phyloP scores from a whole-genome alignment of 1,140 invertebrate species.

The Meteorus sp. region DNA sequence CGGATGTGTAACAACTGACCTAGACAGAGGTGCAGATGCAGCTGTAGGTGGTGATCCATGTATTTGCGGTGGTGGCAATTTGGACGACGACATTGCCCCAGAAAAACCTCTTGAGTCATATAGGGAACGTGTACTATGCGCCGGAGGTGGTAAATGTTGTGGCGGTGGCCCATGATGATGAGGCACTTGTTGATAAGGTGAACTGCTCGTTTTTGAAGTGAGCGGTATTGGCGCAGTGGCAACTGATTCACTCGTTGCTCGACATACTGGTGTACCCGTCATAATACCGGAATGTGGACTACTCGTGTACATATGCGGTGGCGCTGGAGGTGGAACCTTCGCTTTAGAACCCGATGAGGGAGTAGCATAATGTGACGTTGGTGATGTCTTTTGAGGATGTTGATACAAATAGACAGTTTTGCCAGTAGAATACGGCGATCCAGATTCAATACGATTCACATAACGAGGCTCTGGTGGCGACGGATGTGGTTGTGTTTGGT shows the following conservation, averaged over 20 bases:
- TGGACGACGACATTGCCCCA: constrained; percentile 56
- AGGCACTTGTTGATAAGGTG: constrained; percentile 68
- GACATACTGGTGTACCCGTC: constrained; percentile 64
- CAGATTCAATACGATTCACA: constrained; percentile 45
- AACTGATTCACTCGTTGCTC: constrained; percentile 55
- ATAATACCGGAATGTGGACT: constrained; percentile 69
- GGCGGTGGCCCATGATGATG: constrained; percentile 61
- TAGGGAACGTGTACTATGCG: constrained; percentile 60
- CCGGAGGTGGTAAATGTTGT: constrained; percentile 61
- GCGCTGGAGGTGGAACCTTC: constrained; percentile 77
- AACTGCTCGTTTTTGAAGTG: constrained; percentile 67
- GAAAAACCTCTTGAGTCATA: constrained; percentile 57
- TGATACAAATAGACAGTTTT: constrained; percentile 51
- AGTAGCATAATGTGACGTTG: constrained; percentile 43
- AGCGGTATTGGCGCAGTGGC: constrained; percentile 62
- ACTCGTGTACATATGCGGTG: constrained; percentile 77
- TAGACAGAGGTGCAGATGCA: constrained; percentile 49
- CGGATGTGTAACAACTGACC: constrained; percentile 50
- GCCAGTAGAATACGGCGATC: constrained; percentile 40
- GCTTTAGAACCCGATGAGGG: constrained; percentile 63
- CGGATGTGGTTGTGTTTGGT: constrained; percentile 56
- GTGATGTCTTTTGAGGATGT: constrained; percentile 43
- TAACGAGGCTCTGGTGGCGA: constrained; percentile 58
- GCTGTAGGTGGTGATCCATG: constrained; percentile 59
- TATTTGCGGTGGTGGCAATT: constrained; percentile 58